phyloP scores from a whole-genome alignment of 2,113 vertebrate species.

The Mustela nigripes region DNA sequence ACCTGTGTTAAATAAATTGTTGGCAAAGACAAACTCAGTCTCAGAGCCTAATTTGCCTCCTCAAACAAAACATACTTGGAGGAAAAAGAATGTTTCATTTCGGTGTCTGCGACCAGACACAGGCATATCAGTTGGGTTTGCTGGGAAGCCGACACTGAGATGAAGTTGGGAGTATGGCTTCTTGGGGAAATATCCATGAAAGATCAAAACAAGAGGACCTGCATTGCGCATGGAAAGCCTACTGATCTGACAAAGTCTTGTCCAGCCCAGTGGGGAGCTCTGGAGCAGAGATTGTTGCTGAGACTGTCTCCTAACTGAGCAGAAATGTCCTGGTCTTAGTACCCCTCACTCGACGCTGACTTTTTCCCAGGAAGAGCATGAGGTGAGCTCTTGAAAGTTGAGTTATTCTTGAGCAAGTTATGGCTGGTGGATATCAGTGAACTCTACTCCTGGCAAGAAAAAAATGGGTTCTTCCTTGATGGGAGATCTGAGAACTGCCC shows the following conservation, averaged over 20 bases:
- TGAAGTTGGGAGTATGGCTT: neutral
- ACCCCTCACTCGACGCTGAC: neutral
- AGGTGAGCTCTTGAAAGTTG: neutral
- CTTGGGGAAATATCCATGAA: neutral
- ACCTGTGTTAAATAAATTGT: neutral
- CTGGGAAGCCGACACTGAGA: neutral
- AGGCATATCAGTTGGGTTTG: neutral
- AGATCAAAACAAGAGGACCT: neutral
- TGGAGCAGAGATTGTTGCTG: neutral
- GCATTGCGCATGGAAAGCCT: neutral
- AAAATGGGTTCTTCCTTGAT: neutral
- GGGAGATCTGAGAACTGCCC: neutral
- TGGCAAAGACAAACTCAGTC: neutral
- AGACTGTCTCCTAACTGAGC: neutral
- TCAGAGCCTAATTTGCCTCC: neutral
- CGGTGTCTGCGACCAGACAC: neutral
- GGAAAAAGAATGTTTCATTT: slow-evolving; percentile 4
- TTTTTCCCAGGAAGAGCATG: neutral
- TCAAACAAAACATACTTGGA: neutral
- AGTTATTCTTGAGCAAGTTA: neutral
- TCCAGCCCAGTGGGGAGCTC: neutral
- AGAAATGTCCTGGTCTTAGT: neutral
- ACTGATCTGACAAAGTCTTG: neutral
- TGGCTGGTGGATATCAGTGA: neutral
- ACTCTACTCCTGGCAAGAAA: neutral